Evolutionary conservation across 2,888 invertebrate genomes (phyloP).

Genomic region (Megastigmus dorsalis): DNA sequence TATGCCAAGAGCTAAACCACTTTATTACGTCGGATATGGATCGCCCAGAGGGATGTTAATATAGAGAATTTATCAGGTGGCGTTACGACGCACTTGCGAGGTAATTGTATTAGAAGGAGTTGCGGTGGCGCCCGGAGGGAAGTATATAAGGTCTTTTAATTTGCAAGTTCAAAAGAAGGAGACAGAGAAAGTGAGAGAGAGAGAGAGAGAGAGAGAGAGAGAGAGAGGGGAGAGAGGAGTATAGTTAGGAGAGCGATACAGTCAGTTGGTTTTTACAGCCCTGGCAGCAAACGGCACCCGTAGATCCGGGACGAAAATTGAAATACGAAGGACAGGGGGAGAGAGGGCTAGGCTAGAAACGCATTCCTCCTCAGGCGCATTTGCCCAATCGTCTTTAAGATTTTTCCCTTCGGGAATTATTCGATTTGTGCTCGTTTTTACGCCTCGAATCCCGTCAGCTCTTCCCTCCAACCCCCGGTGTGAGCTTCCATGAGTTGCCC

Average conservation of each 20-base stretch:
- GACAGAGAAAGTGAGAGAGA: too few species aligned
- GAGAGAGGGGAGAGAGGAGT: too few species aligned
- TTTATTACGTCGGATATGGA: constrained; percentile 29
- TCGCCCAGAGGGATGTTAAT: constrained; percentile 30
- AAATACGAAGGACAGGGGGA: constrained; percentile 31
- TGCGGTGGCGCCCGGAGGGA: not conserved
- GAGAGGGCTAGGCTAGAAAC: too few species aligned
- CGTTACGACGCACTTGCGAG: constrained; percentile 31
- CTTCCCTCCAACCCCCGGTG: not conserved
- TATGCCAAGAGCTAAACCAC: constrained; percentile 25
- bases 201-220: too few species aligned
- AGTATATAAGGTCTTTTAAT: constrained; percentile 22
- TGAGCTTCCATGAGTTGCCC: too few species aligned
- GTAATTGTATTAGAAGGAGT: constrained; percentile 35
- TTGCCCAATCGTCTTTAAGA: constrained; percentile 36
- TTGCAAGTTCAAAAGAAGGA: constrained; percentile 18
- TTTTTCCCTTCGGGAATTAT: constrained; percentile 31
- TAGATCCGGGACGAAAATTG: constrained; percentile 29
- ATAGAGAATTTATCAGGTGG: constrained; percentile 35
- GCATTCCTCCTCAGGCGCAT: not conserved
- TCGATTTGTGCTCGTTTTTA: constrained; percentile 44
- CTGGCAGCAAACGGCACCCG: not conserved
- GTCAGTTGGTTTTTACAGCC: constrained; percentile 33
- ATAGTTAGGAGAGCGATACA: too few species aligned
- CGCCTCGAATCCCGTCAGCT: not conserved